Evolutionary conservation across 2,797 vertebrate species (phyloP), one percentile per base, ranked within the genome.

Genomic region (Leuciscus waleckii): DNA sequence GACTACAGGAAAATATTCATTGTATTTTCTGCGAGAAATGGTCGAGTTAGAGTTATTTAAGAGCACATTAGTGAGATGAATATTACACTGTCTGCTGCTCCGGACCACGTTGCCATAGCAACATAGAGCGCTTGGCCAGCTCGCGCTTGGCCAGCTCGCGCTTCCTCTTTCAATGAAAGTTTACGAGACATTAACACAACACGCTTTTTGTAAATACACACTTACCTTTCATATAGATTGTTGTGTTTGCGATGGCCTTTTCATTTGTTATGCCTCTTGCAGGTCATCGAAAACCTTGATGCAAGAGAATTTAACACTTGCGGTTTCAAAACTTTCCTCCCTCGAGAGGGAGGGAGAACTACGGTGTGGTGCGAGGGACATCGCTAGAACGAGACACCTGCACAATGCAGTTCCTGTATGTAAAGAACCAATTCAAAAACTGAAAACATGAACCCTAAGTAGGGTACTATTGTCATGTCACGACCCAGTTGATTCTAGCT

Each of bases 71-170:
- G 17, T 54, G 41, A 61, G 49, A 54, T 68, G 29, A 51, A 54
- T 46, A 77, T 71, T 63, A 58, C 83, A 84, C 76, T 11, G 61
- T 32, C 61, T 65, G 43, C 56, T n/a, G 37, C 80, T 13, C 81
- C 37, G 83, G 80, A 75, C 85, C 74, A 4, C 86, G 94, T 95
- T 91, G 92, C 80, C 92, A 94, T 94, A 91, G 90, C 90, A 95
- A 95, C 95, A 58, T 11, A 39, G 26, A 79, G 37, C 82, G 84
- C 85, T 85, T 69, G 89, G 43, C 68, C 82, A 88, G 49, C 54
- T 83, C 39, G 84, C 87, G 78, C 4, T 39, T 68, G n/a, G 43
- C 68, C 84, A 89, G 51, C 54, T 83, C 39, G 84, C 87, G 79
- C 4, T 39, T 68, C 83, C 39, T 68, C 26, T 67, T 58, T 58